Base-by-base conservation (phyloP, 2,888 invertebrate species). In the Hoplodrina blanda region DNA sequence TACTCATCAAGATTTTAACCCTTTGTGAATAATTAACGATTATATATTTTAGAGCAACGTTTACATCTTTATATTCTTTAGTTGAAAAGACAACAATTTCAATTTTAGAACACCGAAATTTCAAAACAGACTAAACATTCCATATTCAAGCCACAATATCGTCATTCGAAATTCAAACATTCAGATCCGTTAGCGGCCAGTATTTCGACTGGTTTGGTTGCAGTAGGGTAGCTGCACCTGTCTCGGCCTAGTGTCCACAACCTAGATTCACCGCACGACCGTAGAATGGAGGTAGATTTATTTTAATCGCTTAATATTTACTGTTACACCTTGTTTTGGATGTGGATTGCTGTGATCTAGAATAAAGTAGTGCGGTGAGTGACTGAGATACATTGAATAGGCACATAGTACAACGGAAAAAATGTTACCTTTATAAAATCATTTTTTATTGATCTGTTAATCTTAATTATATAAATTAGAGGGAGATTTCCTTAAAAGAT, bases 211-310 rank as follows among this genome's bases (percentile, higher is more conserved):
- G 77, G 77, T 77, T 77, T 76, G 60, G 78, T 60, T 76, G 80
- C 76, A 80, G 80, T 77, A 80, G 80, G 77, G 76, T 77, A 69
- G 74, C 73, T 72, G 80, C 77, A 77, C 77, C 77, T 77, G 80
- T 69, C 76, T 56, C 68, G 76, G 76, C 77, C 77, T 77, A 77
- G 77, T 64, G 80, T 77, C 77, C 62, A 63, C 76, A 77, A 76
- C 77, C 77, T 77, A 77, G 77, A 77, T 77, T 54, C 80, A 46
- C 46, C 41, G 80, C 80, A 77, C 80, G 77, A 77, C 57, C 52
- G 54, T 80, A 52, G 69, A 64, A 69, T 41, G 46, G 57, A 64
- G 20, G 61, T 59, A 75, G 41, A 69, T 73, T 79, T 79, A 73
- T 74, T 73, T 79, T 67, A 76, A 73, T 79, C 73, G 67, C 62